A percentile compares a stretch with the other conserved stretches of the same genome.
Evolutionary conservation across 1,140 invertebrate species (phyloP).

Genomic region (Eueides isabella): DNA sequence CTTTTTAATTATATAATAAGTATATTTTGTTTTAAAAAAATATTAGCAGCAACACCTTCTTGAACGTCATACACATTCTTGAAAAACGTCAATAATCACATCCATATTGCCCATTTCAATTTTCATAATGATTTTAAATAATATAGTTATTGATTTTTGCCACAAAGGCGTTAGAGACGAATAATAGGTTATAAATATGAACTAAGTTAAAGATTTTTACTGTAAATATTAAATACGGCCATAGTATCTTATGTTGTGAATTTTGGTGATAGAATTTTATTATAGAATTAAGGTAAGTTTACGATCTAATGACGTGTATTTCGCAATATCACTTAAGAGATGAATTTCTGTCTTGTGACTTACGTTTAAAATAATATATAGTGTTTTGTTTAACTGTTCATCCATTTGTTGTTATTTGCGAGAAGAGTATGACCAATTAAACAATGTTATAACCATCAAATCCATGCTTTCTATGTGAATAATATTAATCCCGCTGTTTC

Average conservation of each 20-base stretch:
- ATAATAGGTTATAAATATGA: slow-evolving; percentile 38
- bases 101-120: slow-evolving; percentile 66
- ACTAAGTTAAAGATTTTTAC: slow-evolving; percentile 30
- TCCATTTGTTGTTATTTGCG: slow-evolving; percentile 19
- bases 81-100: slow-evolving; percentile 61
- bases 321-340: slow-evolving; percentile 38
- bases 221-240: slow-evolving; percentile 36
- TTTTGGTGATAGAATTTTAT: slow-evolving; percentile 53
- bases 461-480: slow-evolving; percentile 25
- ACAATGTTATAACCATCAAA: slow-evolving; percentile 22
- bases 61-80: slow-evolving; percentile 37
- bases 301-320: slow-evolving; percentile 69
- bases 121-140: slow-evolving; percentile 58
- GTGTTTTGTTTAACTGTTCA: background rate
- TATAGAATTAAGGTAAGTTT: slow-evolving; percentile 56
- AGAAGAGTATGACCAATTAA: slow-evolving; percentile 14
- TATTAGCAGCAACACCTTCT: slow-evolving; percentile 45
- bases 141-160: slow-evolving; percentile 68
- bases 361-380: background rate
- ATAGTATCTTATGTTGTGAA: slow-evolving; percentile 53
- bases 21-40: slow-evolving; percentile 6
- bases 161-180: slow-evolving; percentile 43
- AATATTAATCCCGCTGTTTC: background rate
- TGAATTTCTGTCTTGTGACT: background rate
- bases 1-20: background rate